Conservation (phyloP, 2,888 invertebrate species). For the Acholoe squamosa region DNA sequence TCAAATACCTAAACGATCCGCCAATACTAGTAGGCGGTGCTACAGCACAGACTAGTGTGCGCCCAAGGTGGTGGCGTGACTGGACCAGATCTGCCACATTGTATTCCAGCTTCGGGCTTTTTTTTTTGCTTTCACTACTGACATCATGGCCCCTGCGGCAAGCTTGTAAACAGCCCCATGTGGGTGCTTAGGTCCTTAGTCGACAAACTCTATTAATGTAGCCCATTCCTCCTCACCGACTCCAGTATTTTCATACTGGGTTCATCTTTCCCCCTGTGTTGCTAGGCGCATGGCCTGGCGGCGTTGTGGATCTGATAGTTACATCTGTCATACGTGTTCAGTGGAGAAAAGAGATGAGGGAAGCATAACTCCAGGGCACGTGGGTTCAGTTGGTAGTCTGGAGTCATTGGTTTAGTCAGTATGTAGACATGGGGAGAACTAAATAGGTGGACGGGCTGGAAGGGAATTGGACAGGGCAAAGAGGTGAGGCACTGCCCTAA, state of each 20-base stretch:
- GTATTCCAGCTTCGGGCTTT: not conserved
- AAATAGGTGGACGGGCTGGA: no score
- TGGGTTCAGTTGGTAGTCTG: no score
- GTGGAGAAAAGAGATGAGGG: not conserved
- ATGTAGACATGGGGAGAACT: no score
- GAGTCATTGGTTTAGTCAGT: no score
- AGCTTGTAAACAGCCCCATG: constrained; percentile 5
- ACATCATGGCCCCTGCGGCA: not conserved
- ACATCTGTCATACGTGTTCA: not conserved
- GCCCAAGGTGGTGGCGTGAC: not conserved
- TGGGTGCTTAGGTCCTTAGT: not conserved
- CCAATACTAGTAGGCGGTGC: not conserved
- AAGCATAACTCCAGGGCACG: no score
- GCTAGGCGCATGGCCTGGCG: not conserved
- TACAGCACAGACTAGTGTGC: not conserved
- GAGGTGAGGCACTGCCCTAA: no score
- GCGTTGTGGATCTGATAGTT: not conserved
- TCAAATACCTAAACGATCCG: not conserved
- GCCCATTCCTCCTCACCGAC: not conserved
- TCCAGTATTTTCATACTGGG: not conserved
- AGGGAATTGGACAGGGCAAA: no score
- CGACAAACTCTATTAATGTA: constrained; percentile 20
- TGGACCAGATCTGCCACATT: not conserved
- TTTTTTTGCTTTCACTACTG: not conserved
- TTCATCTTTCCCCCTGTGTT: not conserved